Base-by-base conservation (phyloP, 2,888 invertebrate species). In the Aricia artaxerxes region DNA sequence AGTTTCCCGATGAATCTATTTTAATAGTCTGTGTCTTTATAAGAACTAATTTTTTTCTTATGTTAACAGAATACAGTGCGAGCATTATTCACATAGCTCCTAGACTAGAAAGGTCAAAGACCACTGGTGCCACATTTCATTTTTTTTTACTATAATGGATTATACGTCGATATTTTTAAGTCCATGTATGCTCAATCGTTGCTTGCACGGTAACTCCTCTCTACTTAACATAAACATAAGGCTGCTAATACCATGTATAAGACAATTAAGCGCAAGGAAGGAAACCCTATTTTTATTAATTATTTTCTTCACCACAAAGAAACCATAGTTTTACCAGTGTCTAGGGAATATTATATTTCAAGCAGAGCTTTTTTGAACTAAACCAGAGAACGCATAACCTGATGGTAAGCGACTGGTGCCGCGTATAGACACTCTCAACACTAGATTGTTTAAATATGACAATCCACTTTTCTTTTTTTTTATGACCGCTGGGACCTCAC, bases 301-400 rank as follows among this genome's bases (percentile, higher is more conserved):
- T 49, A 49, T 75, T 53, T 24, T 35, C 75, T 49, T 75, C 7
- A 35, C 76, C 76, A 76, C 76, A 76, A 76, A 57, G 76, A 76
- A 76, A 57, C 76, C 76, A 53, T 76, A 76, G 35, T 13, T 76
- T 49, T 49, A 53, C 13, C 53, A 73, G 57, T 35, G 57, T 57
- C 16, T 35, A 57, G 49, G 2, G 13, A 53, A 76, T 76, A 57
- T 76, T 35, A 57, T 57, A 57, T 76, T 76, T 35, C 76, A 57
- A 57, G 76, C 1, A 49, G 31, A 31, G 75, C 44, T 69, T 16
- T 24, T 49, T 49, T 40, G 1, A 1, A 6, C n/a, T 49, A 11
- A 49, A 49, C 2, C 44, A 44, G 44, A 1, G 2, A 44, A 44
- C 9, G 44, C 44, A 44, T 44, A 7, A 44, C 44, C 44, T 44